Base-by-base conservation (phyloP, 1,140 invertebrate genomes). In the Saccostrea cuccullata region DNA sequence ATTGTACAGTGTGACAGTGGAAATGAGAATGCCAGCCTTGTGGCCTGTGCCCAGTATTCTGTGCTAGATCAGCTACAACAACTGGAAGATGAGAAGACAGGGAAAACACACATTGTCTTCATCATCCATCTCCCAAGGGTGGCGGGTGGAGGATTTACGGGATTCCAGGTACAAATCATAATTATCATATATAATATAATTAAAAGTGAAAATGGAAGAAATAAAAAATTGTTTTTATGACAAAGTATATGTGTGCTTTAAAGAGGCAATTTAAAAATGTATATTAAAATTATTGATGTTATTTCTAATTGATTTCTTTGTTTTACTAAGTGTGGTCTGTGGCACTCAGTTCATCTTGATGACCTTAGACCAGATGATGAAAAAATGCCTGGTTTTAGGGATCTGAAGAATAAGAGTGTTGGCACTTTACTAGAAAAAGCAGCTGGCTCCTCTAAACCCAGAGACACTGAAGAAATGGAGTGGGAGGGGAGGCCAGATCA, bases 301-400 rank as follows among this genome's bases (percentile, higher is more conserved):
- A 0, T 36, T 36, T 36, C 30, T 36, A 36, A 36, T 36, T n/a
- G n/a, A n/a, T n/a, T n/a, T 36, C 30, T 36, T 2, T 36, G 30
- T 36, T 36, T 36, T 2, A 36, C 89, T 47, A n/a, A 94, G 92
- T 93, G 91, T 90, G 93, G 93, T 17, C 88, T 89, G 70, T 94
- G 94, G 94, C 91, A 93, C 55, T 94, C 91, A 47, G 91, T 92
- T 4, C 94, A 94, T 85, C 92, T 94, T 36, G 94, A 94, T 91
- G 93, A 94, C 58, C 84, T 94, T 13, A 86, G 89, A 15, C 89
- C 92, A 11, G 58, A 87, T 26, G 77, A 86, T 36, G 82, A 89
- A 17, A 58, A 84, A 8, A 82, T 93, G 82, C 92, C 93, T 47
- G 55, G 87, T n/a, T 17, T 94, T 8, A 58, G 58, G 20, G 85